phyloP scores from a whole-genome alignment of 2,113 vertebrate species.

The Lontra canadensis region DNA sequence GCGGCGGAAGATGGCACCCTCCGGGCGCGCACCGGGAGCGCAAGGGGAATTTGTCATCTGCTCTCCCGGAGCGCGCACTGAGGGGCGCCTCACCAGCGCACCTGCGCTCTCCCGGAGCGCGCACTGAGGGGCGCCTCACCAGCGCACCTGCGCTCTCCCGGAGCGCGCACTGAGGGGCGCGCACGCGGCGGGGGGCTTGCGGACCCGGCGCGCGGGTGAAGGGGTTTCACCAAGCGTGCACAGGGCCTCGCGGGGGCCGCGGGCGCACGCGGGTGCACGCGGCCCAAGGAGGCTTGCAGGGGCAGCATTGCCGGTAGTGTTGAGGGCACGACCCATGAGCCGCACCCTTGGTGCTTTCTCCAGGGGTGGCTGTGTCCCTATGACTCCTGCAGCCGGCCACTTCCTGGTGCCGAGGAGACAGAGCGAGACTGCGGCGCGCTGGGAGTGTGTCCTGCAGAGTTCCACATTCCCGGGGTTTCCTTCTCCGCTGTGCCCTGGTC shows the following conservation, averaged over 20 bases:
- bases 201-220: rapidly evolving
- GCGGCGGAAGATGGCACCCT: not conserved
- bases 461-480: not conserved
- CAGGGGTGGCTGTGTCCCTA: too few relatives aligned
- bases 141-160: not conserved
- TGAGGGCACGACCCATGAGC: not conserved
- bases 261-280: rapidly evolving
- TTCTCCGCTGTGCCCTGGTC: not conserved
- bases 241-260: rapidly evolving
- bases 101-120: not conserved
- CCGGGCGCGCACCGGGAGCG: not conserved
- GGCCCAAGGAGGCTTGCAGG: not conserved
- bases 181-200: not conserved
- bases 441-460: not conserved
- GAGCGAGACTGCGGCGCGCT: rapidly evolving
- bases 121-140: rapidly evolving
- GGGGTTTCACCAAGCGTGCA: rapidly evolving
- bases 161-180: rapidly evolving
- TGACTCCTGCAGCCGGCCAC: not conserved
- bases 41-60: not conserved
- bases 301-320: rapidly evolving
- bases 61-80: rapidly evolving
- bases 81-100: not conserved
- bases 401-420: not conserved
- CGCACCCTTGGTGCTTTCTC: not conserved